phyloP scores from a whole-genome alignment of 2,797 vertebrate genomes.

The Percopsis omiscomaycus region DNA sequence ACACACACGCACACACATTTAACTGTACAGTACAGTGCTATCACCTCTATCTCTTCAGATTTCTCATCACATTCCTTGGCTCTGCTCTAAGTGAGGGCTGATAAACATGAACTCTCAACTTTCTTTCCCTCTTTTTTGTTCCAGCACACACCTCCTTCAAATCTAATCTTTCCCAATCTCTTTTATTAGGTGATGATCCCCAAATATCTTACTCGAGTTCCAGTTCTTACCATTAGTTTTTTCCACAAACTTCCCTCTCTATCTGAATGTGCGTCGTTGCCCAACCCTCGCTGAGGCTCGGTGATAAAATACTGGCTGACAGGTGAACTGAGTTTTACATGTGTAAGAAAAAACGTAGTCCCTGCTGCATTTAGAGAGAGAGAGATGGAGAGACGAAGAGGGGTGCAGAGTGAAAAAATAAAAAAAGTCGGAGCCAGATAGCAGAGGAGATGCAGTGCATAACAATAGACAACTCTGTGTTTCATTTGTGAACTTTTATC shows the following conservation, averaged over 20 bases:
- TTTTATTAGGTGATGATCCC: background rate
- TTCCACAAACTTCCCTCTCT: background rate
- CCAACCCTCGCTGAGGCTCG: too few species aligned
- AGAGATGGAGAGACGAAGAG: conserved; percentile 22
- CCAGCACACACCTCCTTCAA: conserved; percentile 1
- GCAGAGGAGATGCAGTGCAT: conserved; percentile 46
- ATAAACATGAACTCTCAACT: conserved; percentile 35
- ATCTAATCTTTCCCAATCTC: conserved; percentile 18
- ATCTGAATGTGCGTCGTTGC: too few species aligned
- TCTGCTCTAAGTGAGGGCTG: conserved; percentile 31
- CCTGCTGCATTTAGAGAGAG: background rate
- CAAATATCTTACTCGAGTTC: background rate
- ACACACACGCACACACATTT: conserved; percentile 23
- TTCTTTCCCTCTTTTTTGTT: background rate
- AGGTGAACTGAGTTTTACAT: too few species aligned
- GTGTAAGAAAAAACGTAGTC: too few species aligned
- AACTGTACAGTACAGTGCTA: conserved; percentile 51
- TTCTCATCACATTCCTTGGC: conserved; percentile 70
- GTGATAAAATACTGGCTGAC: too few species aligned
- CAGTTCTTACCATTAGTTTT: background rate
- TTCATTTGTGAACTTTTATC: conserved; percentile 72
- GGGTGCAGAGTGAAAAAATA: conserved; percentile 26
- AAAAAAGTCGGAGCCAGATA: conserved; percentile 40
- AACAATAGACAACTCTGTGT: conserved; percentile 55
- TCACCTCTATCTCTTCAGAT: conserved; percentile 73